Percentiles rank a stretch among this genome's conserved stretches.
Conservation (phyloP, 2,113 vertebrate species). For the Symphodus melops region DNA sequence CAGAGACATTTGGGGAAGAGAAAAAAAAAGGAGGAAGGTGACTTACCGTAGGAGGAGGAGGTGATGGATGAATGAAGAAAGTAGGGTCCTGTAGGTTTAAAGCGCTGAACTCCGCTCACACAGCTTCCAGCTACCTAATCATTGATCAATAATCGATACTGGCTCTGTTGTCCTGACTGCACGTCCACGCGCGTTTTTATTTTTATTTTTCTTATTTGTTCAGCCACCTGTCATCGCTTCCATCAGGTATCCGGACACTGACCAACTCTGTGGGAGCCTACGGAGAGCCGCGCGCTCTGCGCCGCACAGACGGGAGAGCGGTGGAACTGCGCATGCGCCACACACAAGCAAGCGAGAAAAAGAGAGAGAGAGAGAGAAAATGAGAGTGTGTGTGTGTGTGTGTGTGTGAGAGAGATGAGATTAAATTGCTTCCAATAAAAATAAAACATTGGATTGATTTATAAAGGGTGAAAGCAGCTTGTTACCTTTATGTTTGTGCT, state of each 20-base stretch:
- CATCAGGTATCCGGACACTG: conserved; percentile 40
- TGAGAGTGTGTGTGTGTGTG: not conserved
- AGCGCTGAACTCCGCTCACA: conserved; percentile 46
- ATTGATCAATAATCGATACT: not conserved
- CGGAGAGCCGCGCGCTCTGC: conserved; percentile 51
- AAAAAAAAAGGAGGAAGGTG: conserved; percentile 25
- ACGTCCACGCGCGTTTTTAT: not conserved
- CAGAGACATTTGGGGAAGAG: not conserved
- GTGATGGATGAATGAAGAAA: conserved; percentile 60
- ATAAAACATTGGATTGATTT: conserved; percentile 14
- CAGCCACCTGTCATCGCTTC: not conserved
- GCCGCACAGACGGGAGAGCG: conserved; percentile 20
- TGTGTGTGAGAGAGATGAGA: conserved; percentile 1
- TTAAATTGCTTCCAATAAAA: conserved; percentile 20
- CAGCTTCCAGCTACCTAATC: conserved; percentile 9
- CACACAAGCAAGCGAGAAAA: not conserved
- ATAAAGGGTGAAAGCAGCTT: not conserved
- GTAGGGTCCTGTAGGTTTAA: conserved; percentile 51
- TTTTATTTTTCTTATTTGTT: too few species aligned
- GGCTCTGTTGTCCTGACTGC: not conserved
- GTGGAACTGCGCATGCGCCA: conserved; percentile 53
- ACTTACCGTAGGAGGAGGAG: conserved; percentile 62
- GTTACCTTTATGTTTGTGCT: not conserved
- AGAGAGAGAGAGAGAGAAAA: not conserved
- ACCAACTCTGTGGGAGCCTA: conserved; percentile 50